Percentiles rank a stretch among this genome's conserved stretches.
Evolutionary conservation across 2,797 vertebrate genomes (phyloP).

Genomic region (Dipus sagitta): DNA sequence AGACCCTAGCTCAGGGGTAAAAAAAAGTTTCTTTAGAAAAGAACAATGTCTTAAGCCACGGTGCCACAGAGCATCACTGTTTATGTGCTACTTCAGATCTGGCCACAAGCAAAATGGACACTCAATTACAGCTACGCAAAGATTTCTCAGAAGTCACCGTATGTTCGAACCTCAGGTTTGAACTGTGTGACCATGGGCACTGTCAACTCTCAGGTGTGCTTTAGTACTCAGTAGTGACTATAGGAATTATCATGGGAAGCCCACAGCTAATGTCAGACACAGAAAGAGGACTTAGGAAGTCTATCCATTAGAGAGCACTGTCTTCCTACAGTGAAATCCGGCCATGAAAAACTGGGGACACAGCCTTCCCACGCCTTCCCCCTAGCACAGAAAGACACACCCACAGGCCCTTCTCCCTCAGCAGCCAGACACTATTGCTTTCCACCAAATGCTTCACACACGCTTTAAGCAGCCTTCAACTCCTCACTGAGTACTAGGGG

Average conservation of each 20-base stretch:
- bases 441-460: neutral
- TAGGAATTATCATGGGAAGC: neutral
- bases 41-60: neutral
- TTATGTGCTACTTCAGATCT: neutral
- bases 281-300: neutral
- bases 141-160: neutral
- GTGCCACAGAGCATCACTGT: neutral
- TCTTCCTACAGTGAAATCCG: neutral
- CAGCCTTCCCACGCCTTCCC: neutral
- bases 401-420: neutral
- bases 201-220: neutral
- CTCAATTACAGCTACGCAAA: neutral
- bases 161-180: neutral
- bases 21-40: neutral
- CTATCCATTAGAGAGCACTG: neutral
- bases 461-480: neutral
- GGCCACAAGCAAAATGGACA: neutral
- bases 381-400: neutral
- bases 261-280: neutral
- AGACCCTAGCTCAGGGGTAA: no score
- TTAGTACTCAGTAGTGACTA: neutral
- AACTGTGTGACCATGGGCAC: neutral
- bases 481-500: neutral
- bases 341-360: neutral
- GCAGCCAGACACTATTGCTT: neutral